Evolutionary conservation across 2,888 invertebrate species (phyloP), one percentile per base, ranked within the genome.

Genomic region (Apantesis nais): DNA sequence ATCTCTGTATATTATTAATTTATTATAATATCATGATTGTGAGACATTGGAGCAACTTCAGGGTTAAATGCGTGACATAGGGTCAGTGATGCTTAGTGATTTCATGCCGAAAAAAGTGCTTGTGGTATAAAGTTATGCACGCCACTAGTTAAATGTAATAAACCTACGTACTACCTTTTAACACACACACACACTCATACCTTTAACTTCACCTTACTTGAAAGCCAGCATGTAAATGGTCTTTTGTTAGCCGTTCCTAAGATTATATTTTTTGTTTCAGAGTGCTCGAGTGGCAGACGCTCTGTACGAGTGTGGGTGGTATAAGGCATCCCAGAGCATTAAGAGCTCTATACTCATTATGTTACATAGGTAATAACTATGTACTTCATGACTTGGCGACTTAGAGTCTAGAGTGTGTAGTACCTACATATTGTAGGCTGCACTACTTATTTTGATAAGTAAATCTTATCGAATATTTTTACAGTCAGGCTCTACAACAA

Each of bases 241-340:
- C 34, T 34, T 34, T 34, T 4, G n/a, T n/a, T n/a, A n/a, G n/a
- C n/a, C n/a, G n/a, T n/a, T n/a, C n/a, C 34, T 5, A 34, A 34
- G 34, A 2, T 44, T 39, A 34, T 34, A 39, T 22, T 22, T 64
- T 48, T 58, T 64, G 55, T 65, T 68, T 81, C 81, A 93, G 93
- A 93, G 93, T 74, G 78, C 76, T 66, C 88, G 88, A 9, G 83
- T 93, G 0, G 84, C 89, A 0, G 84, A 88, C 3, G 90, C 93
- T 0, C 77, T 93, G 0, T 93, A 93, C 77, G 86, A 84, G 72
- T 86, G 92, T 61, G 93, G 92, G 2, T 93, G 93, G 93, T 93
- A 93, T 72, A 84, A 72, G 60, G 83, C 88, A 0, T 83, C 90
- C 0, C 81, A 84, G 52, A 88, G 81, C 71, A 85, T 92, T n/a